phyloP scores from a whole-genome alignment of 2,797 vertebrate genomes.

The Chaetophractus vellerosus region DNA sequence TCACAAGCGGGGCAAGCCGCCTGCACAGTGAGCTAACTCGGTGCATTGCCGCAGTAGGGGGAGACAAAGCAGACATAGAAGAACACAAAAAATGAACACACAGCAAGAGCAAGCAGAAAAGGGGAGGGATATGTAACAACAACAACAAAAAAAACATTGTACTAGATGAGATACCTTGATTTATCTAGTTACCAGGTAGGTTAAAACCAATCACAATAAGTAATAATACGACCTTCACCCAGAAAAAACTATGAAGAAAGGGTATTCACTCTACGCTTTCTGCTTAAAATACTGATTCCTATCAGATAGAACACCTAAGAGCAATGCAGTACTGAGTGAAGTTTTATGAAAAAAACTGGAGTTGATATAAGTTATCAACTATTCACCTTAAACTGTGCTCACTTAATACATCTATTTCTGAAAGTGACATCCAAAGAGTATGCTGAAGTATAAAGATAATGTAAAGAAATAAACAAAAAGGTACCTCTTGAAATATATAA shows the following conservation, averaged over 20 bases:
- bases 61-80: no score
- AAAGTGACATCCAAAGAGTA: constrained; percentile 23
- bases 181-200: neutral
- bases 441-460: constrained; percentile 7
- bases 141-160: neutral
- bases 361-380: constrained; percentile 24
- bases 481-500: constrained; percentile 7
- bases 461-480: neutral
- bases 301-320: neutral
- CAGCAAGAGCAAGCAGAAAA: no score
- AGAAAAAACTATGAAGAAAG: constrained; percentile 33
- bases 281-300: neutral
- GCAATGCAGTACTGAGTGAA: neutral
- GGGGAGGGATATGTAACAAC: no score
- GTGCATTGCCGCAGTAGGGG: no score
- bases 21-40: no score
- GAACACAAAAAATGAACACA: no score
- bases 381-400: constrained; percentile 23
- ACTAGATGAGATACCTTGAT: neutral
- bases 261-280: constrained; percentile 15
- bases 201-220: constrained; percentile 27
- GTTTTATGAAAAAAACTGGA: neutral
- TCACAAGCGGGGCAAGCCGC: no score
- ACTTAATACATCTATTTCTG: neutral
- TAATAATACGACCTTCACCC: constrained; percentile 51